Percentiles rank a stretch among this genome's conserved stretches.
phyloP scores from a whole-genome alignment of 2,888 invertebrate species.

The Muscina levida region DNA sequence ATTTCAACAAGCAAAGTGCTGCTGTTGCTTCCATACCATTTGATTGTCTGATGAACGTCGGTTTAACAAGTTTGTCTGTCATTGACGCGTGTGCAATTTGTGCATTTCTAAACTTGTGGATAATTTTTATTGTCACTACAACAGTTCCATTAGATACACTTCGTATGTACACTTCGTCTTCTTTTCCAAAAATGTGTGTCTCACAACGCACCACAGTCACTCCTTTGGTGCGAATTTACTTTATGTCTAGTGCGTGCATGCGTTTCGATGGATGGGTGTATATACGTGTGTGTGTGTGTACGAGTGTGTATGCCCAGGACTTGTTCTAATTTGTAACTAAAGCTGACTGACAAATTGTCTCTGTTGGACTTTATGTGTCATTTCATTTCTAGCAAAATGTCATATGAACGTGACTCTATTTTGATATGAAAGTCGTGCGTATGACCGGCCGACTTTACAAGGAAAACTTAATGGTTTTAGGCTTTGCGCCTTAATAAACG shows the following conservation, averaged over 20 bases:
- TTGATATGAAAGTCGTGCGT: constrained; percentile 54
- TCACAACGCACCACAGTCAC: not conserved
- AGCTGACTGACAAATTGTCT: constrained; percentile 58
- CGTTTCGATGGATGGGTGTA: not conserved
- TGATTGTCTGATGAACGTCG: constrained; percentile 29
- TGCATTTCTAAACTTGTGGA: constrained; percentile 58
- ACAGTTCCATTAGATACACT: constrained; percentile 53
- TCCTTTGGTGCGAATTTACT: not conserved
- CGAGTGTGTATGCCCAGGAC: constrained; percentile 6
- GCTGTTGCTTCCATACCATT: constrained; percentile 11
- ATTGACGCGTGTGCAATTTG: constrained; percentile 63
- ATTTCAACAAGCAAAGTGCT: constrained; percentile 9
- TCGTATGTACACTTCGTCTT: constrained; percentile 6
- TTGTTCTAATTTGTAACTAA: constrained; percentile 48
- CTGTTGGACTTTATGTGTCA: constrained; percentile 55
- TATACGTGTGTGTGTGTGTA: constrained; percentile 2
- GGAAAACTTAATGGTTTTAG: constrained; percentile 44
- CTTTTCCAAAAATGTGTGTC: not conserved
- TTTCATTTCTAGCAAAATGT: constrained; percentile 50
- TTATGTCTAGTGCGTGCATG: no score
- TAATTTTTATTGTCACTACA: constrained; percentile 61
- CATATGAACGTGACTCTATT: constrained; percentile 60
- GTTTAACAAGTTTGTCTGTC: constrained; percentile 48
- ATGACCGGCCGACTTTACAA: constrained; percentile 43
- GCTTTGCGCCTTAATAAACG: constrained; percentile 19